These are phyloP conservation scores for Dascillus cervinus DNA, from an alignment of 2,888 invertebrate species.

Conservation along the genomic window DNA sequence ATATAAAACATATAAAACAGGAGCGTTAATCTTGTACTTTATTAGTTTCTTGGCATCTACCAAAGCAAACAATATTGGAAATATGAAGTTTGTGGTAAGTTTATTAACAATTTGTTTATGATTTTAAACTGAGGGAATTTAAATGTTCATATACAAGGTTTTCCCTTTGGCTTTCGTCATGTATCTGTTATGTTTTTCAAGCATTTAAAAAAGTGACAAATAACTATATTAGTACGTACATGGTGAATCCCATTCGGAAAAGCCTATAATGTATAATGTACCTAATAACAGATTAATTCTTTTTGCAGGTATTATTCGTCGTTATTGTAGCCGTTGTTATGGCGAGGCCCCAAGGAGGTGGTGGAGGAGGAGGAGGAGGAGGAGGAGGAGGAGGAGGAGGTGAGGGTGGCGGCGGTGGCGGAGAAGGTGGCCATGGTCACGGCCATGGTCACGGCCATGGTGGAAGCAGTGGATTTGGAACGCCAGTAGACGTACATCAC, in stretches of 20 bases:
- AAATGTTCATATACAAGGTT: too few species aligned
- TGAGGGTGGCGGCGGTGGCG: constrained; percentile 5
- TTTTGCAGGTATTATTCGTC: constrained; percentile 7
- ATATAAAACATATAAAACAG: constrained; percentile 24
- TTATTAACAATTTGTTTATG: constrained; percentile 6
- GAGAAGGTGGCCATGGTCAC: constrained; percentile 8
- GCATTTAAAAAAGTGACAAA: too few species aligned
- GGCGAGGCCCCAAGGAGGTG: constrained; percentile 13
- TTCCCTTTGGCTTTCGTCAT: too few species aligned
- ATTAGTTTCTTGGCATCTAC: constrained; percentile 20
- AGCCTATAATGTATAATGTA: too few species aligned
- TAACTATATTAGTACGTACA: too few species aligned
- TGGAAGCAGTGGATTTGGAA: constrained; percentile 5
- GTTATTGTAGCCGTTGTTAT: constrained; percentile 9
- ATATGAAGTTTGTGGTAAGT: constrained; percentile 21
- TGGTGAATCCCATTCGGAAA: too few species aligned
- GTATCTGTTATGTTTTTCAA: too few species aligned
- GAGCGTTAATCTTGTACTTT: constrained; percentile 6
- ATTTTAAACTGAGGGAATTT: too few species aligned
- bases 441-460: constrained; percentile 13
- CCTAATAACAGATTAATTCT: background rate
- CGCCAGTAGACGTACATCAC: constrained; percentile 26
- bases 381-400: constrained; percentile 7
- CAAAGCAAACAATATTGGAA: constrained; percentile 13
- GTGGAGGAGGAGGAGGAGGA: constrained; percentile 10